Percentiles rank a stretch among this genome's conserved stretches.
Conservation (phyloP, 1,140 invertebrate species). For the Saccostrea glomerata region DNA sequence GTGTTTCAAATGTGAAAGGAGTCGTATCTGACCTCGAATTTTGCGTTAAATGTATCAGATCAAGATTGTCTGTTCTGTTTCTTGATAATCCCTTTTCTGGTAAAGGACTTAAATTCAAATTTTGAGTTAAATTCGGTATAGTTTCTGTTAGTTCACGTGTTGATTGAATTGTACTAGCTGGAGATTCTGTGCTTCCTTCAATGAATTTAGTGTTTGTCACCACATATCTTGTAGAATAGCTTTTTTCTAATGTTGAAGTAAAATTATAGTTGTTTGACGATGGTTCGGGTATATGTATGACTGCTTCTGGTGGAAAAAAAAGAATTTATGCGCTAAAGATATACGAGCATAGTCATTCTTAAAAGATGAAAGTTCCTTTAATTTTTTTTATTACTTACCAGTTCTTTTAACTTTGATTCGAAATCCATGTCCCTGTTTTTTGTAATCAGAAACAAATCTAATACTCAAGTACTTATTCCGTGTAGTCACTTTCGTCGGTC, state of each 20-base stretch:
- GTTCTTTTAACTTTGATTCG: not conserved
- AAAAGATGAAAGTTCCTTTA: too few species aligned
- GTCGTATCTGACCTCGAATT: not conserved
- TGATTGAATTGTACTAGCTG: not conserved
- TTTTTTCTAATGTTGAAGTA: not conserved
- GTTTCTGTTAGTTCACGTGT: not conserved
- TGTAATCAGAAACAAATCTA: not conserved
- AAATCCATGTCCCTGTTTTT: conserved; percentile 15
- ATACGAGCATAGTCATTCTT: too few species aligned
- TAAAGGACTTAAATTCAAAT: not conserved
- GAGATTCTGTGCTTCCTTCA: not conserved
- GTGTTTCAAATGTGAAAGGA: not conserved
- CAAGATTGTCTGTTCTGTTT: not conserved
- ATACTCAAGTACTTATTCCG: not conserved
- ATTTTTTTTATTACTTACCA: not conserved
- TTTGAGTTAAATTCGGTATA: not conserved
- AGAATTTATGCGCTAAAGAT: too few species aligned
- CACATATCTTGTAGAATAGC: not conserved
- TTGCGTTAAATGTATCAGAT: not conserved
- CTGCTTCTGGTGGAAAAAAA: too few species aligned
- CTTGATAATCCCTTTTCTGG: not conserved
- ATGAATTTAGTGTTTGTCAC: not conserved
- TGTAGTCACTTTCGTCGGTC: not conserved
- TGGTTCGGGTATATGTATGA: too few species aligned
- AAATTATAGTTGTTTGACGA: not conserved